Base-by-base conservation (phyloP, 2,888 invertebrate species). In the Nowickia ferox region DNA sequence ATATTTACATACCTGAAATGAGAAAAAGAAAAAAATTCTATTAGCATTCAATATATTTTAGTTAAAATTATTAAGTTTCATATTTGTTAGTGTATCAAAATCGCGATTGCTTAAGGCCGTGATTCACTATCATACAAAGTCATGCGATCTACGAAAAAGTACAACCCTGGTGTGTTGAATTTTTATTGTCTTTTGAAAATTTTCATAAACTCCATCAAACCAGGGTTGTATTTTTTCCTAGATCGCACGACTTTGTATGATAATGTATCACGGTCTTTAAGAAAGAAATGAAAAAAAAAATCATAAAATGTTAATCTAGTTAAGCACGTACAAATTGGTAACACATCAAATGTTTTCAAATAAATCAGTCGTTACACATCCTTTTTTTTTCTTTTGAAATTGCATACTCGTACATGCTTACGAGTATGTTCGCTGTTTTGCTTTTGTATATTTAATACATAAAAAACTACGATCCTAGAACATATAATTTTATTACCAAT, bases 1-100 rank as follows among this genome's bases (percentile, higher is more conserved):
- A 6, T 8, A 40, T 57, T 38, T 53, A 11, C 72, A 66, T 72
- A 80, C 72, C 72, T 81, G 68, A 1, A 68, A 77, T 22, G 48
- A 77, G 48, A 77, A 30, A 63, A 15, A 38, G 48, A 1, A 42
- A 2, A 40, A 48, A 1, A 6, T 59, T 10, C n/a, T 59, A n/a
- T 65, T n/a, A 48, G 30, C 4, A 19, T 22, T 6, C 1, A 51
- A 51, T 17, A 30, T 30, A 30, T 30, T 30, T 30, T 30, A 6
- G 30, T 30, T 30, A 30, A 6, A 6, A 6, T 30, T 30, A 6
- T 30, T 30, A 6, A 30, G 30, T 30, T 30, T 30, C 30, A 30
- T 30, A 30, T 6, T 30, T 30, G 6, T 30, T 6, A 30, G 30
- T 30, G 30, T 30, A n/a, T n/a, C n/a, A n/a, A n/a, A n/a, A n/a